Percentiles rank a stretch among this genome's conserved stretches.
Evolutionary conservation across 2,113 vertebrate species (phyloP).

Genomic region (Peromyscus polionotus): DNA sequence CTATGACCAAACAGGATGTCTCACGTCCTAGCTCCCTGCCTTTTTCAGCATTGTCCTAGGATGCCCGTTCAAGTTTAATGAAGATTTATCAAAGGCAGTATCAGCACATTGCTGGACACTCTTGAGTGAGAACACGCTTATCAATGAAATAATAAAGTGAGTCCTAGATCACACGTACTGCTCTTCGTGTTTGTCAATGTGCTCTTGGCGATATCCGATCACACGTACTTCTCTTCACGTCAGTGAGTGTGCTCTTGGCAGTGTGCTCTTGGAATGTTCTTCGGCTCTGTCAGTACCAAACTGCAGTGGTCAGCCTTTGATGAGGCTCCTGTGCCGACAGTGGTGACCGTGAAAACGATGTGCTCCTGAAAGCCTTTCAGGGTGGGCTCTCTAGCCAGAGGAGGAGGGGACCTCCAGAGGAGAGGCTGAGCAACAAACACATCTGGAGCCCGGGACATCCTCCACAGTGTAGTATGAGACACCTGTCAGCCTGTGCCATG

Average conservation of each 20-base stretch:
- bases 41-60: background rate
- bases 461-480: background rate
- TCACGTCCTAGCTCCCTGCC: fast-evolving
- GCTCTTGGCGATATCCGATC: fast-evolving
- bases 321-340: background rate
- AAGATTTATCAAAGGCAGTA: background rate
- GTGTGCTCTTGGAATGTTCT: background rate
- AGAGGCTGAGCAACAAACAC: background rate
- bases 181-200: fast-evolving
- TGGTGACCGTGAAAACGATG: background rate
- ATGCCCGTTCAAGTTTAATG: fast-evolving
- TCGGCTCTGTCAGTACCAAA: background rate
- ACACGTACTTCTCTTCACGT: fast-evolving
- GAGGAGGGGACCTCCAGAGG: background rate
- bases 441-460: background rate
- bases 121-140: fast-evolving
- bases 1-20: fast-evolving
- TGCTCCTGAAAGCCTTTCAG: background rate
- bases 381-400: background rate
- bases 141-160: background rate
- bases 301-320: fast-evolving
- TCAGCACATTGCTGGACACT: fast-evolving
- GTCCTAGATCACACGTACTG: fast-evolving
- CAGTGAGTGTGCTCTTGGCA: background rate
- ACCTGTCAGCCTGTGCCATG: background rate